Percentiles rank a stretch among this genome's conserved stretches.
phyloP scores from a whole-genome alignment of 1,140 invertebrate genomes.

The Leguminivora glycinivorella region DNA sequence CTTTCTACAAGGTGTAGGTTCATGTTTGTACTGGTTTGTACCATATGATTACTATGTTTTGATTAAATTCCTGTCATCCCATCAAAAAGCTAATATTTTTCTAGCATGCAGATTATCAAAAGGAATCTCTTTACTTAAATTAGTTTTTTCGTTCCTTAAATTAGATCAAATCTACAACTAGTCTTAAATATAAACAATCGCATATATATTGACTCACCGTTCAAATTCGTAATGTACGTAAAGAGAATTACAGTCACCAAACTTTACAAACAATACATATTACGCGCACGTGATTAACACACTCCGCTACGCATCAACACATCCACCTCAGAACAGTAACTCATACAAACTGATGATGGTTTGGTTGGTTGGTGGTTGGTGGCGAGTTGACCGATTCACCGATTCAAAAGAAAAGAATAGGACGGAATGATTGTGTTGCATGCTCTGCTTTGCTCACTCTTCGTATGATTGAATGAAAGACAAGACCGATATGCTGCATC shows the following conservation, averaged over 20 bases:
- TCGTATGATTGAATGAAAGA: slow-evolving; percentile 41
- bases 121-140: too few species aligned
- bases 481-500: slow-evolving; percentile 49
- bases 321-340: slow-evolving; percentile 44
- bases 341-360: slow-evolving; percentile 55
- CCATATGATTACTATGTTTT: too few species aligned
- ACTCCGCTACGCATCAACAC: slow-evolving; percentile 48
- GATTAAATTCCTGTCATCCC: too few species aligned
- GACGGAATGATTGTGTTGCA: slow-evolving; percentile 7
- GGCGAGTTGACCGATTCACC: not conserved
- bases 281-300: slow-evolving; percentile 56
- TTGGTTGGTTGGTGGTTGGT: not conserved
- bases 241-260: not conserved
- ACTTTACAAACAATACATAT: slow-evolving; percentile 34
- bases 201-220: not conserved
- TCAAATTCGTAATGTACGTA: not conserved
- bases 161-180: not conserved
- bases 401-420: not conserved
- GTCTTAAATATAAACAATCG: not conserved
- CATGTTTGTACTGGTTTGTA: too few species aligned
- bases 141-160: not conserved
- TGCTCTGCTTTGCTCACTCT: slow-evolving; percentile 31
- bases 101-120: too few species aligned
- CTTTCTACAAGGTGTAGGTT: too few species aligned
- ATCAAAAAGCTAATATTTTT: too few species aligned